Evolutionary conservation across 2,797 vertebrate genomes (phyloP).

Genomic region (Lepidocolaptes lacrymiger): DNA sequence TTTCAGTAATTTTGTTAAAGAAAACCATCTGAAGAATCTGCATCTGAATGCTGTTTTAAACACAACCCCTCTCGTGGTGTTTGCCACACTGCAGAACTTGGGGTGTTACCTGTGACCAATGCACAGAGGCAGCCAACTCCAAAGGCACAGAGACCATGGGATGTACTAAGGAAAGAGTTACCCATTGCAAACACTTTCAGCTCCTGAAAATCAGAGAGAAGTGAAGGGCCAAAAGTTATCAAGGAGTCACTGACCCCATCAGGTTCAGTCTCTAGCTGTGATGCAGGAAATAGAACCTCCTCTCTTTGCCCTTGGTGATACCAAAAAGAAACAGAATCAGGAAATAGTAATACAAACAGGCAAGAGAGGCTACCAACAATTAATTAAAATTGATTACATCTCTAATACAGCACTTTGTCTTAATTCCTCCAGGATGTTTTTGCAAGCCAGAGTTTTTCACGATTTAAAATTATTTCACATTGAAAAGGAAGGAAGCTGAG

Average conservation of each 20-base stretch:
- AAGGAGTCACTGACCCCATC: neutral
- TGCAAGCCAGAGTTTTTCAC: neutral
- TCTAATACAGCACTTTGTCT: neutral
- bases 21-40: neutral
- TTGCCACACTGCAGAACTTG: neutral
- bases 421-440: neutral
- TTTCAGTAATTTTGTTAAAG: neutral
- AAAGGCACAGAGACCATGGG: neutral
- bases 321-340: neutral
- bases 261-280: neutral
- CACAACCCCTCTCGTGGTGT: rapidly evolving
- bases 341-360: neutral
- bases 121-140: neutral
- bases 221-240: neutral
- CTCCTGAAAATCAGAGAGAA: neutral
- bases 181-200: neutral
- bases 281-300: neutral
- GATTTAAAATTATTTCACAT: neutral
- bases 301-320: neutral
- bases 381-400: neutral
- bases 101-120: neutral
- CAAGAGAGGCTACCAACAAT: neutral
- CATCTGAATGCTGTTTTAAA: neutral
- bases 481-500: neutral
- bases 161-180: neutral